phyloP scores from a whole-genome alignment of 2,113 vertebrate species.

The Capra hircus region DNA sequence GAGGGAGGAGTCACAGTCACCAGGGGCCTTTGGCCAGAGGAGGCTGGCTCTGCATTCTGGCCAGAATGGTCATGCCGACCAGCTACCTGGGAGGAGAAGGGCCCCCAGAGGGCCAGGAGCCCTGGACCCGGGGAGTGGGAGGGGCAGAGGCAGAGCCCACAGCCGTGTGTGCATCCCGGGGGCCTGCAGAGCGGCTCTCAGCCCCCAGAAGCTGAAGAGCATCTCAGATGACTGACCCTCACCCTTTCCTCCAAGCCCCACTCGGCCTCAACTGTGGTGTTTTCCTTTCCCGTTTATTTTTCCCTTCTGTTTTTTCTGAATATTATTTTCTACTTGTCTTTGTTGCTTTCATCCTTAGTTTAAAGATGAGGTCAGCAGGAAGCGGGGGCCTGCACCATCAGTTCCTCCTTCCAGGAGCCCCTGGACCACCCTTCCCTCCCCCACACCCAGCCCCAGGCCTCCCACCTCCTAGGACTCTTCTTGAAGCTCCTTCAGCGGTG shows the following conservation, averaged over 20 bases:
- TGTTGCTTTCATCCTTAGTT: neutral
- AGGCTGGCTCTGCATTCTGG: fast-evolving
- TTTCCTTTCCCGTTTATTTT: neutral
- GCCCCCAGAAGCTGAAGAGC: fast-evolving
- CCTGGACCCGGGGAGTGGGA: fast-evolving
- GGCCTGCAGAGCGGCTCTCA: neutral
- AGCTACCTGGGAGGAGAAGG: neutral
- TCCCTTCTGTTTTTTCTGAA: neutral
- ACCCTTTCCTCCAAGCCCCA: neutral
- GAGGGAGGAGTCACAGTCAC: fast-evolving
- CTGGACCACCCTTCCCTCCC: neutral
- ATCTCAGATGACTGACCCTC: fast-evolving
- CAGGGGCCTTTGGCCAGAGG: fast-evolving
- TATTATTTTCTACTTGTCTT: neutral
- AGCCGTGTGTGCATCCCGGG: fast-evolving
- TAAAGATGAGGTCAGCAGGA: neutral
- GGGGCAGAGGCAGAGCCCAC: fast-evolving
- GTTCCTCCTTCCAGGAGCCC: neutral
- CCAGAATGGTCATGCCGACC: fast-evolving
- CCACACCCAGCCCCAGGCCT: neutral
- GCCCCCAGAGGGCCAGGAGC: neutral
- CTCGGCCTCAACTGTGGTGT: fast-evolving
- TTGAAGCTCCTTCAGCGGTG: neutral
- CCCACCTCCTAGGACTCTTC: neutral
- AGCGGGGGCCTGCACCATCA: fast-evolving